Conservation (phyloP, 2,113 vertebrate species). For the Crocuta crocuta region DNA sequence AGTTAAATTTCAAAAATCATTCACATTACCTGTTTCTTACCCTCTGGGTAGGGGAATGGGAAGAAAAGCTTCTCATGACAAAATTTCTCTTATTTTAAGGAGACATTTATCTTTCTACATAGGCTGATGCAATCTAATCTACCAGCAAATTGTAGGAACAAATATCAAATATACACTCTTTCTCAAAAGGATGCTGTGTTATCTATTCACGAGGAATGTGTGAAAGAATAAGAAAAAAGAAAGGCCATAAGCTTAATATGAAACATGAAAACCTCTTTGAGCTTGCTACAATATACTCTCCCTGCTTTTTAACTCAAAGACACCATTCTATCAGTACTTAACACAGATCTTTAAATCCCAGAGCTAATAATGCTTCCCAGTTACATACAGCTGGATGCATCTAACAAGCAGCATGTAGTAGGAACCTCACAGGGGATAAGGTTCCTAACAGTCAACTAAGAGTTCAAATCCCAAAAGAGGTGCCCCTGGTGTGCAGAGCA, state of each 20-base stretch:
- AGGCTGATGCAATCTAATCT: slow-evolving; percentile 45
- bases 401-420: slow-evolving; percentile 84
- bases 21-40: not conserved
- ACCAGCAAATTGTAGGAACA: not conserved
- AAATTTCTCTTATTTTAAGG: slow-evolving; percentile 6
- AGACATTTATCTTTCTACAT: slow-evolving; percentile 10
- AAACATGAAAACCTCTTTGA: slow-evolving; percentile 63
- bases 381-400: slow-evolving; percentile 82
- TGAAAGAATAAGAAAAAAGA: slow-evolving; percentile 62
- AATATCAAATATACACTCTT: slow-evolving; percentile 39
- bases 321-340: slow-evolving; percentile 79
- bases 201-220: not conserved
- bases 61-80: not conserved
- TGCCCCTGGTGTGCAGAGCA: slow-evolving; percentile 88
- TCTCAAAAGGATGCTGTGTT: not conserved
- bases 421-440: slow-evolving; percentile 85
- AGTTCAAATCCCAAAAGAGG: slow-evolving; percentile 88
- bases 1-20: slow-evolving; percentile 46
- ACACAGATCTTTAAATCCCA: slow-evolving; percentile 85
- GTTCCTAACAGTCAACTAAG: slow-evolving; percentile 86
- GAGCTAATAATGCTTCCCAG: slow-evolving; percentile 84
- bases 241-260: slow-evolving; percentile 58
- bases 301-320: slow-evolving; percentile 81
- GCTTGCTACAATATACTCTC: slow-evolving; percentile 63
- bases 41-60: not conserved